A percentile compares a stretch with the other conserved stretches of the same genome.
Conservation (phyloP, 37 sponge, comb jelly and placozoan species). For the Geodia barretti region DNA sequence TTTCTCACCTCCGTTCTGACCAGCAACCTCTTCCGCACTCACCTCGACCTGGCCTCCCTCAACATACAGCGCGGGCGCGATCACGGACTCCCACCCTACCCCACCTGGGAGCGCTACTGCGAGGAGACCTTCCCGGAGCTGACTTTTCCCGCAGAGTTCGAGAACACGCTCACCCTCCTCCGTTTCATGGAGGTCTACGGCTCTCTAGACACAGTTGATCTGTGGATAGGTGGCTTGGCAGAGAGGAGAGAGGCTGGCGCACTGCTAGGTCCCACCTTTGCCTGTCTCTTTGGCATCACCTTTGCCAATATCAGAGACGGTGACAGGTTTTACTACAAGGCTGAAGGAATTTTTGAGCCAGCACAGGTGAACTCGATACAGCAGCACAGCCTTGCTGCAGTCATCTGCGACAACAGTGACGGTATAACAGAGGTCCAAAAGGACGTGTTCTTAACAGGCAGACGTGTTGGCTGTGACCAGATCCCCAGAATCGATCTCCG, state of each 20-base stretch:
- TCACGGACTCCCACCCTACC: conserved; percentile 86
- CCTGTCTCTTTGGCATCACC: conserved; percentile 82
- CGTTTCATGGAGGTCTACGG: conserved; percentile 56
- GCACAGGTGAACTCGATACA: conserved; percentile 55
- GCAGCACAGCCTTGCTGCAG: conserved; percentile 55
- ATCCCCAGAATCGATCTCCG: conserved; percentile 7
- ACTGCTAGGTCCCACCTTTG: conserved; percentile 82
- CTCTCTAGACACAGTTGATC: conserved; percentile 65
- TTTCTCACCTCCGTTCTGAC: conserved; percentile 62
- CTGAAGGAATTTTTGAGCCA: conserved; percentile 67
- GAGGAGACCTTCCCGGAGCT: not conserved
- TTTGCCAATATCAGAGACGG: conserved; percentile 88
- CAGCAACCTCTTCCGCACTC: conserved; percentile 58
- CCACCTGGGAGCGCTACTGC: conserved; percentile 20
- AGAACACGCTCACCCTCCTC: conserved; percentile 22
- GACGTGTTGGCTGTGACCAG: conserved; percentile 4
- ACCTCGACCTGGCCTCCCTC: conserved; percentile 65
- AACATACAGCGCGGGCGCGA: conserved; percentile 91
- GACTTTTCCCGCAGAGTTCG: not conserved
- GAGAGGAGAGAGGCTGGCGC: conserved; percentile 71
- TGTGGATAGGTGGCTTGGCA: conserved; percentile 79
- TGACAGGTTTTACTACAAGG: conserved; percentile 90
- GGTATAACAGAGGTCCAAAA: conserved; percentile 54
- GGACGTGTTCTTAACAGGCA: conserved; percentile 36
- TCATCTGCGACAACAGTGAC: conserved; percentile 87